Evolutionary conservation across 2,113 vertebrate species (phyloP).

Genomic region (Poecile atricapillus): DNA sequence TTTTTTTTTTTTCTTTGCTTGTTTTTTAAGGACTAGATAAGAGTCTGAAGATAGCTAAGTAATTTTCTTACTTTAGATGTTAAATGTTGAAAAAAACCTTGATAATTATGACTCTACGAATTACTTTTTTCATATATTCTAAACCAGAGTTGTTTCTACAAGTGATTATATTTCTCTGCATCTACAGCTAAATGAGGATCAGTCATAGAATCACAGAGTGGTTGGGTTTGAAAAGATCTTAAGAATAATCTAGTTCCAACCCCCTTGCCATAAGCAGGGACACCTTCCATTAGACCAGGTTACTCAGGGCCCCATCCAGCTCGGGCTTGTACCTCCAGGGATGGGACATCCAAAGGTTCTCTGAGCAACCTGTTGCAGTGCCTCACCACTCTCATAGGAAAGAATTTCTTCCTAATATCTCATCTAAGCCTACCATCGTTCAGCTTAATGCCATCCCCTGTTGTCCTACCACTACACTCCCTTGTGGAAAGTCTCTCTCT

Average conservation of each 20-base stretch:
- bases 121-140: neutral
- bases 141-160: neutral
- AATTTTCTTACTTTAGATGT: neutral
- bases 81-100: neutral
- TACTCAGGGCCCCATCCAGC: neutral
- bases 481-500: neutral
- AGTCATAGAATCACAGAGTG: neutral
- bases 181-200: neutral
- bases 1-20: neutral
- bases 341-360: neutral
- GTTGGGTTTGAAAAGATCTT: neutral
- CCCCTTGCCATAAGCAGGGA: neutral
- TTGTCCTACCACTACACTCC: too few species aligned
- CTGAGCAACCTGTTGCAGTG: neutral
- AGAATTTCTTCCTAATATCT: neutral
- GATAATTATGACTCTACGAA: neutral
- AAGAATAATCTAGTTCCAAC: neutral
- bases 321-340: neutral
- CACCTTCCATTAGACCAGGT: neutral
- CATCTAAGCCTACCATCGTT: neutral
- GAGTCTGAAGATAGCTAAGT: neutral
- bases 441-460: neutral
- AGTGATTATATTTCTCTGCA: neutral
- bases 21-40: neutral
- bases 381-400: neutral